Evolutionary conservation across 1,140 invertebrate genomes (phyloP).

Genomic region (Drosophila ogumai): DNA sequence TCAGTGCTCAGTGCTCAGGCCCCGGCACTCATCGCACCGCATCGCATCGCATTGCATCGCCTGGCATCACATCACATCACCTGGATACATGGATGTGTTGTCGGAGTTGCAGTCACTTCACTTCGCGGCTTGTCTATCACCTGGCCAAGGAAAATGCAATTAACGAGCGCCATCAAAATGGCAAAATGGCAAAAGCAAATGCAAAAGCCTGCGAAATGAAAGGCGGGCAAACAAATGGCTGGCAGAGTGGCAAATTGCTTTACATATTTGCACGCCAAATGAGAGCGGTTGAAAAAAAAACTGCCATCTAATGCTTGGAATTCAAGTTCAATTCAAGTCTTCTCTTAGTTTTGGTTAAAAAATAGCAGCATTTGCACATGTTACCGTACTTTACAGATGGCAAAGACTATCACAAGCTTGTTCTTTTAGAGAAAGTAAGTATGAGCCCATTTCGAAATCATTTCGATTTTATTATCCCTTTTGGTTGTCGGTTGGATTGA

Average conservation of each 20-base stretch:
- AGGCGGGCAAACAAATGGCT: constrained; percentile 52
- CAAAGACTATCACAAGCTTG: neutral
- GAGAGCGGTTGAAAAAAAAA: constrained; percentile 20
- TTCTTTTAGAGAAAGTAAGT: neutral
- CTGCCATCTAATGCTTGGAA: neutral
- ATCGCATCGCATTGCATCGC: constrained; percentile 33
- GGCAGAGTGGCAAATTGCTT: constrained; percentile 58
- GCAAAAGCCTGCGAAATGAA: constrained; percentile 51
- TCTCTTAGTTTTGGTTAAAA: neutral
- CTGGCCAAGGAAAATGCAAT: constrained; percentile 72
- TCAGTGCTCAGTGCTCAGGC: neutral
- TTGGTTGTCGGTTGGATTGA: neutral
- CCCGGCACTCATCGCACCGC: constrained; percentile 29
- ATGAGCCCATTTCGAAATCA: neutral
- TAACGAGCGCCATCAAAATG: constrained; percentile 68
- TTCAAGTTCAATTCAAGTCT: constrained; percentile 8
- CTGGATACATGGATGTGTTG: constrained; percentile 17
- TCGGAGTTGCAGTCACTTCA: constrained; percentile 46
- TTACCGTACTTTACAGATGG: neutral
- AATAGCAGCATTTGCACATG: neutral
- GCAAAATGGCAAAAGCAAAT: constrained; percentile 34
- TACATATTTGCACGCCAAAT: constrained; percentile 48
- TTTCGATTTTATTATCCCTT: neutral
- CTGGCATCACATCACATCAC: constrained; percentile 24
- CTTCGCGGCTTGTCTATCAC: constrained; percentile 59